Base-by-base conservation (phyloP, 2,888 invertebrate species). In the Agonum fuliginosum region DNA sequence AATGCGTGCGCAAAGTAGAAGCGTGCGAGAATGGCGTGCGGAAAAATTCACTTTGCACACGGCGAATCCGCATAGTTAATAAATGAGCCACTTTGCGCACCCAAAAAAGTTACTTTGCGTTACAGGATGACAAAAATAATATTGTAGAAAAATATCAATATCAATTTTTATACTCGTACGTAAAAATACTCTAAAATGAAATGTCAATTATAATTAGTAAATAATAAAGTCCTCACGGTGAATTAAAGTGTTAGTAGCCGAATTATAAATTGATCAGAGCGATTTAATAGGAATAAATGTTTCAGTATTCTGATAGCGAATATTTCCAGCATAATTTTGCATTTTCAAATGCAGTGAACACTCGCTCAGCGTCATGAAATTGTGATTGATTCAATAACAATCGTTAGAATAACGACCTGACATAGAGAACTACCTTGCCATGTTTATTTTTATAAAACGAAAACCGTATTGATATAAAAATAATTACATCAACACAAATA, bases 331-430 rank as follows among this genome's bases (percentile, higher is more conserved):
- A 37, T 37, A 37, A 37, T 37, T 37, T 37, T 37, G 37, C 37
- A 37, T 37, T 37, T 37, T 37, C 37, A 3, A 37, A 3, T 37
- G n/a, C 12, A 37, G 10, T 37, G 2, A n/a, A 10, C 3, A 37
- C 37, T 37, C 37, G n/a, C 12, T 37, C 37, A 37, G n/a, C 8
- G 10, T 37, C 46, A 46, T 17, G 46, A 46, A 17, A 46, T 17
- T 46, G 17, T 17, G 46, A 46, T 46, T 46, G 46, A 46, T 46
- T 46, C 46, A 46, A 17, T 46, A 17, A 37, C 37, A 37, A 46
- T 46, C 46, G 46, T 46, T 46, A 46, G 14, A 17, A 17, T 17
- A 46, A 46, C 19, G 46, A 46, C 46, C 17, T 46, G 14, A 17
- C 14, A 46, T 17, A 46, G 17, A 46, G 17, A 46, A 17, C 14